Evolutionary conservation across 1,140 invertebrate genomes (phyloP), one percentile per base, ranked within the genome.

Genomic region (Phocides pigmalion): DNA sequence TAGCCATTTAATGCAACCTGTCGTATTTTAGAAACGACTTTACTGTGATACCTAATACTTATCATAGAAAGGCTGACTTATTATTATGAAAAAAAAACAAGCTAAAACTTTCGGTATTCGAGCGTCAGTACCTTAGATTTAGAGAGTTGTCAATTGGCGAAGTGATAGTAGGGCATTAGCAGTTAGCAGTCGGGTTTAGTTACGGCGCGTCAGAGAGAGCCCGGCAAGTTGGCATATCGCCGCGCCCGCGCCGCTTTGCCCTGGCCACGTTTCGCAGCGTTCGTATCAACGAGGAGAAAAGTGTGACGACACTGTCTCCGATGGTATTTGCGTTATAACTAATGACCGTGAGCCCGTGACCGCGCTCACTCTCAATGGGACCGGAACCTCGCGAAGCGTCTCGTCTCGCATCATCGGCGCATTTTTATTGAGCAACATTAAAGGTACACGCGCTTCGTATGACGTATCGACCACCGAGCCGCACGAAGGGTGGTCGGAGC

Each of bases 131-230:
- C 68, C 58, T 69, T 68, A 72, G 72, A 78, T 79, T 82, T 81
- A 81, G 78, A 84, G 79, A 81, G 77, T 77, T 62, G 77, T 75
- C 67, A 66, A 68, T 73, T 74, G 69, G 68, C 66, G 63, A 79
- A 89, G 87, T 89, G 84, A 89, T 87, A 89, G 87, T 89, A 85
- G 87, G 84, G 79, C 87, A 84, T 68, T 66, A 75, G 66, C 72
- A 67, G 74, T 78, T 79, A 72, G 73, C 65, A 84, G 73, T 74
- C 78, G 70, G 73, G 72, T 82, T 82, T 79, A 76, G 79, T 84
- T 83, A 76, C 81, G 79, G 73, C 69, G 76, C 70, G 79, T 77
- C 75, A 81, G 79, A 81, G 79, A 84, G 79, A 82, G 80, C 71
- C 66, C 74, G 75, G 70, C 70, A 59, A 64, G 64, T 62, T 70